Base-by-base conservation (phyloP, 2,888 invertebrate genomes). In the Drosophila rellima region DNA sequence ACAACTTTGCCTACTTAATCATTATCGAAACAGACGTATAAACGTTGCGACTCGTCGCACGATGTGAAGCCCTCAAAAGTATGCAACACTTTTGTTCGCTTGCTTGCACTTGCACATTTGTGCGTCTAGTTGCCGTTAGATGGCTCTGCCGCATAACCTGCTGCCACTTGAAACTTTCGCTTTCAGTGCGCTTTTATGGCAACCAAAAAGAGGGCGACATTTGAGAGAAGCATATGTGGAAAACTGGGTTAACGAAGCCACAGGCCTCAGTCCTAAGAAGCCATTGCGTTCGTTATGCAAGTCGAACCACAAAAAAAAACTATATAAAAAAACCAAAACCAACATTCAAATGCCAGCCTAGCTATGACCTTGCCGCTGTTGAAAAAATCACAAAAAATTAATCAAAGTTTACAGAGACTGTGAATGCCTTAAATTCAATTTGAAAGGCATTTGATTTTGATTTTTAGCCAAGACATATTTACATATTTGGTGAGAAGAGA, bases 171-270 rank as follows among this genome's bases (percentile, higher is more conserved):
- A 78, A 78, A 78, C 74, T 78, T 76, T 61, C 63, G 67, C 68
- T 79, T 79, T 78, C 75, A 78, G 75, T 76, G 69, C 64, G 52
- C 39, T 52, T 62, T 42, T 61, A 78, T 66, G 42, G 68, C 64
- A 70, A 60, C 66, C 48, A 44, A 59, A 65, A 70, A 33, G 33
- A 48, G 57, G 52, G 50, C 31, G 13, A 35, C 59, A 63, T 56
- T 45, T 67, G 62, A 31, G 39, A 40, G 2, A 39, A 29, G 29
- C 17, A 31, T 40, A 31, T 48, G 31, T 37, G 39, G 8, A 66
- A 78, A 79, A 65, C 78, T 79, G 68, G 79, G 79, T 70, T 79
- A 79, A 79, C 79, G 79, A 79, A 78, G 76, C 69, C 59, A 39
- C 48, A 50, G 47, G 29, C 35, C 48, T 40, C 59, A 31, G 55